phyloP scores from a whole-genome alignment of 2,797 vertebrate genomes.

The Atherinosoma microstoma region DNA sequence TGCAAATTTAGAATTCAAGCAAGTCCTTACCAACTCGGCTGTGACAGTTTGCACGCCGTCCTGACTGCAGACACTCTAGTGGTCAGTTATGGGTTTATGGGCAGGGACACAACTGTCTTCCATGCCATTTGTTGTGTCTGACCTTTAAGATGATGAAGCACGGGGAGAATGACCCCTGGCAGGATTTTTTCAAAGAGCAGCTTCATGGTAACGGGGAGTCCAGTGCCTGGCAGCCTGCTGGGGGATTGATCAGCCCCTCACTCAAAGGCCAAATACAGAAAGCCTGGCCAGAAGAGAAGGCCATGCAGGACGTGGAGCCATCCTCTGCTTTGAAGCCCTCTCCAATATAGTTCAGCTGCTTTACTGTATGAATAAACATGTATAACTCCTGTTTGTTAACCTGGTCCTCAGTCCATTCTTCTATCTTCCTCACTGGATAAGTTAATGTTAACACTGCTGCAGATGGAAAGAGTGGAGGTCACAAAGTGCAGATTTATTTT shows the following conservation, averaged over 20 bases:
- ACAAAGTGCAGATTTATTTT: constrained; percentile 43
- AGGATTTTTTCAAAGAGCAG: constrained; percentile 81
- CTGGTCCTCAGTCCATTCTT: constrained; percentile 56
- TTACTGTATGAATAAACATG: constrained; percentile 76
- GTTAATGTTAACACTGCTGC: constrained; percentile 35
- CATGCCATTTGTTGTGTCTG: constrained; percentile 79
- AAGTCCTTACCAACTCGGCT: constrained; percentile 18
- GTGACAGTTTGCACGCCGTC: constrained; percentile 27
- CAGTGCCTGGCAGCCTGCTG: constrained; percentile 74
- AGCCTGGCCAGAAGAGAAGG: constrained; percentile 77
- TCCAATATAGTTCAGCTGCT: constrained; percentile 73
- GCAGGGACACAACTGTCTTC: constrained; percentile 70
- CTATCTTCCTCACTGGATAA: constrained; percentile 48
- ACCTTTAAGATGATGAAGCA: constrained; percentile 84
- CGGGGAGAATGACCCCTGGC: constrained; percentile 78
- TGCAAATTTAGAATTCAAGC: not conserved
- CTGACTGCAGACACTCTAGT: constrained; percentile 39
- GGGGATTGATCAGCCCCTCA: constrained; percentile 81
- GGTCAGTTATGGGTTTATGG: constrained; percentile 62
- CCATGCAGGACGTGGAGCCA: constrained; percentile 74
- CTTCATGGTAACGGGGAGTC: constrained; percentile 75
- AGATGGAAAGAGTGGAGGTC: constrained; percentile 58
- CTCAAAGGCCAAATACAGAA: constrained; percentile 81
- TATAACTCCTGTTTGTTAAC: constrained; percentile 51
- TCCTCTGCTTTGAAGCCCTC: constrained; percentile 76